Evolutionary conservation across 2,113 vertebrate species (phyloP).

Genomic region (Apteryx owenii): DNA sequence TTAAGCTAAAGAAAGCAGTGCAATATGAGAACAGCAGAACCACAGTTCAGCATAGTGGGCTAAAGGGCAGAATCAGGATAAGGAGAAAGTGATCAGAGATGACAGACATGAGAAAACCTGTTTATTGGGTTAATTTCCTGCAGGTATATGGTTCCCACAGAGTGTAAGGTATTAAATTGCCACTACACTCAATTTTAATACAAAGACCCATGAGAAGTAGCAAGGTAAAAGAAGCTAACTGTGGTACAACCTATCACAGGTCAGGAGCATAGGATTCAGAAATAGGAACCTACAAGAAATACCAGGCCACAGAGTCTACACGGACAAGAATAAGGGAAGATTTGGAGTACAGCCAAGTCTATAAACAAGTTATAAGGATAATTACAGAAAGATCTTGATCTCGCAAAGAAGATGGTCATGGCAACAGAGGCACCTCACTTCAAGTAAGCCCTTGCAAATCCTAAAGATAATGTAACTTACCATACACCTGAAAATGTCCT

Average conservation of each 20-base stretch:
- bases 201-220: background rate
- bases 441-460: background rate
- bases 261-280: background rate
- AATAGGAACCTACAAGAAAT: background rate
- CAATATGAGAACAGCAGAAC: background rate
- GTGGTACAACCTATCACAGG: background rate
- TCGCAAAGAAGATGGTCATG: background rate
- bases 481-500: background rate
- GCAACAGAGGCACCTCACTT: background rate
- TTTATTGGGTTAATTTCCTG: background rate
- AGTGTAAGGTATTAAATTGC: background rate
- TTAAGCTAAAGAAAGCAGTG: background rate
- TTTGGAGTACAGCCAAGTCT: background rate
- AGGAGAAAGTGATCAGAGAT: background rate
- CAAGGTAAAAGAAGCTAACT: background rate
- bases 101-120: background rate
- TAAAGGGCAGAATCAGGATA: background rate
- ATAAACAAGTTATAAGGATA: background rate
- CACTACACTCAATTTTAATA: background rate
- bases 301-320: background rate
- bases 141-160: background rate
- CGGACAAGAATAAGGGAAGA: background rate
- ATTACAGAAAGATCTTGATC: background rate
- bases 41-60: fast-evolving
- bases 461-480: background rate